Evolutionary conservation across 2,113 vertebrate genomes (phyloP).

Genomic region (Puntigrus tetrazona): DNA sequence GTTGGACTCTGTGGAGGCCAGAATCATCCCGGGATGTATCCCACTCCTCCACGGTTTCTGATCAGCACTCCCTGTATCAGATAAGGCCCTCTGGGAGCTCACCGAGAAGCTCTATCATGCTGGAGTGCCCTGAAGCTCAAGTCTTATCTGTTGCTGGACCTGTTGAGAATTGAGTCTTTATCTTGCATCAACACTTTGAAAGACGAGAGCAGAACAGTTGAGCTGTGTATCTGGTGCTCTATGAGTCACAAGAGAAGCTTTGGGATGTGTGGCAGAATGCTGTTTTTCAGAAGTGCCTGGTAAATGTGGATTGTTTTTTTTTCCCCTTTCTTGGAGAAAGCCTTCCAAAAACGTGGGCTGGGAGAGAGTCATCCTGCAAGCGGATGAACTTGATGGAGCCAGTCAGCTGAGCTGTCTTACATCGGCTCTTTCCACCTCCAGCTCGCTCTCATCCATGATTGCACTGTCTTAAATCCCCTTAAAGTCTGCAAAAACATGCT

Average conservation of each 20-base stretch:
- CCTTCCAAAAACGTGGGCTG: slow-evolving; percentile 17
- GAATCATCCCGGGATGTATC: slow-evolving; percentile 57
- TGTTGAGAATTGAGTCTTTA: slow-evolving; percentile 62
- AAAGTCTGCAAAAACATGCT: slow-evolving; percentile 64
- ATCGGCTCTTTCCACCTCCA: slow-evolving; percentile 50
- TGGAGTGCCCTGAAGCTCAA: slow-evolving; percentile 60
- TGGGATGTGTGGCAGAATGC: neutral
- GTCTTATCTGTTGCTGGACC: slow-evolving; percentile 65
- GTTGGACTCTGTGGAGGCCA: slow-evolving; percentile 44
- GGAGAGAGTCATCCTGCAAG: neutral
- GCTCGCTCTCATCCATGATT: slow-evolving; percentile 60
- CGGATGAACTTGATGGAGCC: slow-evolving; percentile 37
- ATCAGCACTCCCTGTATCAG: slow-evolving; percentile 64
- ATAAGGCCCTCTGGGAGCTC: slow-evolving; percentile 62
- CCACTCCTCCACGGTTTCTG: slow-evolving; percentile 52
- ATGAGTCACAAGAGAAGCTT: slow-evolving; percentile 30
- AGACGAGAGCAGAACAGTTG: slow-evolving; percentile 54
- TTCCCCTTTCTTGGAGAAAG: slow-evolving; percentile 5
- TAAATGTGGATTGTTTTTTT: neutral
- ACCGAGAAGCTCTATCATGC: slow-evolving; percentile 58
- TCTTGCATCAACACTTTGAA: slow-evolving; percentile 63
- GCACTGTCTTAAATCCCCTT: slow-evolving; percentile 49
- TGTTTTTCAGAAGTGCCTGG: slow-evolving; percentile 23
- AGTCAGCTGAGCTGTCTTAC: slow-evolving; percentile 35
- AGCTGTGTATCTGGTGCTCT: slow-evolving; percentile 50